phyloP scores from a whole-genome alignment of 2,797 vertebrate species.

The Pseudotriccus pelzelni region DNA sequence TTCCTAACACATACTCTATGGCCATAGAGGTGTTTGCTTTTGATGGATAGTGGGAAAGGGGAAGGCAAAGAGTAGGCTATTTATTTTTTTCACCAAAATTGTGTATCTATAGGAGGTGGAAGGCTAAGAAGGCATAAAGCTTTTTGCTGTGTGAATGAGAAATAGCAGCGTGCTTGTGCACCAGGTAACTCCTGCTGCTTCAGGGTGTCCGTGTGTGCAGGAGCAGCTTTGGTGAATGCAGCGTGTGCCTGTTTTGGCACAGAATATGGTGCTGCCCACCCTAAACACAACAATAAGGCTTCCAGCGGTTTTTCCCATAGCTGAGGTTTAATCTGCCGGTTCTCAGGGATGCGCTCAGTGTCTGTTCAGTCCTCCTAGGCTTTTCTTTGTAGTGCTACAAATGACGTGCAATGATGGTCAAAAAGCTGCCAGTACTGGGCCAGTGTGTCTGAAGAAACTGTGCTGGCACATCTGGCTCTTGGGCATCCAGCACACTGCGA shows the following conservation, averaged over 20 bases:
- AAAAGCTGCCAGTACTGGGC: background rate
- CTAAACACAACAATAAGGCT: background rate
- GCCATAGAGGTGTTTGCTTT: background rate
- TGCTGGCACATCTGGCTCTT: background rate
- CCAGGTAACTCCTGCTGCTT: background rate
- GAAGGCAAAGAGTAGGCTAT: background rate
- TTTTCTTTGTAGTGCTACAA: background rate
- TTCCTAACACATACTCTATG: background rate
- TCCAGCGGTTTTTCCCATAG: background rate
- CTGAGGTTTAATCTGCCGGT: background rate
- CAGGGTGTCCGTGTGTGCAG: background rate
- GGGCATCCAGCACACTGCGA: background rate
- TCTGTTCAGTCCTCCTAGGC: background rate
- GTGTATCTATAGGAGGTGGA: accelerated
- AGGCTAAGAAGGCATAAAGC: background rate
- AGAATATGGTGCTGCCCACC: background rate
- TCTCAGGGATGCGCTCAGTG: background rate
- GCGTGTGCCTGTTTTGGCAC: accelerated
- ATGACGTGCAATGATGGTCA: background rate
- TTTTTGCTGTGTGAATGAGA: background rate
- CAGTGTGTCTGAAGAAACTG: background rate
- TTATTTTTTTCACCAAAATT: background rate
- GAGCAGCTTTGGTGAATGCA: background rate
- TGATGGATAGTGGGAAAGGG: background rate
- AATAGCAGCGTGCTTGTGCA: accelerated